Evolutionary conservation across 2,113 vertebrate genomes (phyloP).

Genomic region (Tychaedon coryphoeus): DNA sequence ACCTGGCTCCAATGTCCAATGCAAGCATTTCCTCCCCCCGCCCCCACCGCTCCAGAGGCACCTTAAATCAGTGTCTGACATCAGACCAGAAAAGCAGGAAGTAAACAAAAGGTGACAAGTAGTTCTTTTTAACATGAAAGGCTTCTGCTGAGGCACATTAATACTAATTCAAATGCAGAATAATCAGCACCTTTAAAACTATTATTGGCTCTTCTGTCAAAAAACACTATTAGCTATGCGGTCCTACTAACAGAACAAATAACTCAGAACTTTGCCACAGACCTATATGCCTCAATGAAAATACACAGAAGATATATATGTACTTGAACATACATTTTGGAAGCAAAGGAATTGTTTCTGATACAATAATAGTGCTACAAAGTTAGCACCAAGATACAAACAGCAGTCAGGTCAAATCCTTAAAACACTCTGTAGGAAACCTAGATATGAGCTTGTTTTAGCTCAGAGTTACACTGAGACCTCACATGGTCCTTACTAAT

Average conservation of each 20-base stretch:
- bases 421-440: constrained; percentile 25
- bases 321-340: not conserved
- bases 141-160: not conserved
- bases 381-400: not conserved
- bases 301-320: not conserved
- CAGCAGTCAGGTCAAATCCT: constrained; percentile 34
- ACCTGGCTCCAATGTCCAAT: not conserved
- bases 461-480: constrained; percentile 32
- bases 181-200: not conserved
- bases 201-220: not conserved
- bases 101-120: constrained; percentile 31
- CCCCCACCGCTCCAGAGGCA: not conserved
- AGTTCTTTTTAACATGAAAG: constrained; percentile 13
- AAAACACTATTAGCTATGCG: rapidly evolving
- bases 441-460: constrained; percentile 23
- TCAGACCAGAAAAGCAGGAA: not conserved
- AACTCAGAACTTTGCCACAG: not conserved
- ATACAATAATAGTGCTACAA: not conserved
- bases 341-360: not conserved
- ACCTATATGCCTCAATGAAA: not conserved
- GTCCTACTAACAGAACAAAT: not conserved
- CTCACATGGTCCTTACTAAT: constrained; percentile 48
- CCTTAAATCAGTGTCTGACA: not conserved
- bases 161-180: not conserved
- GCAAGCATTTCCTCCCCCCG: rapidly evolving